Conservation (phyloP, 2,888 invertebrate genomes). For the Teleogryllus oceanicus region DNA sequence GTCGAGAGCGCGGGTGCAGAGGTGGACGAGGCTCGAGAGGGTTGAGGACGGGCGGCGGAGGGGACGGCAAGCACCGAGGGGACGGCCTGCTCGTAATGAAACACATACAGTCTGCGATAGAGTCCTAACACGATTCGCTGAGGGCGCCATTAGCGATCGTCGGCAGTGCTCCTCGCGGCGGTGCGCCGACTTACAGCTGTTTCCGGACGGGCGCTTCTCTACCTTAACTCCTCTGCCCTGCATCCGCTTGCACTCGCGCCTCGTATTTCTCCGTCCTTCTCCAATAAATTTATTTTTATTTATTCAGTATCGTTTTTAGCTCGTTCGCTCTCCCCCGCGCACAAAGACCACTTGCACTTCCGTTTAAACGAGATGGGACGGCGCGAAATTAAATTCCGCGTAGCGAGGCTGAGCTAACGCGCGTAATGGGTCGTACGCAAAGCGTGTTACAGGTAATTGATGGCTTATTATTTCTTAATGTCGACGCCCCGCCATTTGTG, state of each 20-base stretch:
- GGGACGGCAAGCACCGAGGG: not conserved
- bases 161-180: not conserved
- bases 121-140: constrained; percentile 8
- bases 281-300: not conserved
- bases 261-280: not conserved
- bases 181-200: not conserved
- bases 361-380: not conserved
- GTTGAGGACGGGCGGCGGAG: not conserved
- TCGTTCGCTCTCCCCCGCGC: not conserved
- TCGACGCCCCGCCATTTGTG: not conserved
- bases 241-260: not conserved
- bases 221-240: too few species aligned
- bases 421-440: not conserved
- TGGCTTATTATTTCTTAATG: not conserved
- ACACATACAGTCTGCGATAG: constrained; percentile 1
- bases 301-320: not conserved
- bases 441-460: not conserved
- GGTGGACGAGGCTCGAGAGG: constrained; percentile 19
- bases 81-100: constrained; percentile 8
- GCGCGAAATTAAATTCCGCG: not conserved
- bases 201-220: not conserved
- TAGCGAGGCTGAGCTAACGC: not conserved
- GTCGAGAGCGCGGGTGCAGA: not conserved
- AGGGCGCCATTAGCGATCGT: not conserved
- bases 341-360: not conserved